Conservation (phyloP, 2,797 vertebrate genomes). For the Melanitta fusca region DNA sequence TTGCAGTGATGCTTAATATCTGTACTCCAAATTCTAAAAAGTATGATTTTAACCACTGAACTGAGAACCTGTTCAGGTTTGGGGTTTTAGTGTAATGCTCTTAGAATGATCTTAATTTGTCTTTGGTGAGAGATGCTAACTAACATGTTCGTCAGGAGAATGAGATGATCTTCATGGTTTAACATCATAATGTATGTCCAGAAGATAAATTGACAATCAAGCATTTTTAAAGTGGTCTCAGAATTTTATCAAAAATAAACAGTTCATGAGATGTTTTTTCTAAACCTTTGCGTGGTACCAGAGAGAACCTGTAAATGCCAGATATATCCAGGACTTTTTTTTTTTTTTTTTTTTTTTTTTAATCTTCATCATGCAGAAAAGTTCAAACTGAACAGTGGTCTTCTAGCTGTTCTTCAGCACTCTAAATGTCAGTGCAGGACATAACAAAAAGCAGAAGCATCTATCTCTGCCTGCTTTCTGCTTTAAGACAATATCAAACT, state of each 20-base stretch:
- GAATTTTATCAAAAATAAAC: not conserved
- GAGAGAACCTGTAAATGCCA: not conserved
- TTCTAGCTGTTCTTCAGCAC: not conserved
- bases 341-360: not conserved
- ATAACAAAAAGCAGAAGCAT: not conserved
- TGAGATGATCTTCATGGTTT: not conserved
- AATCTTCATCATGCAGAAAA: not conserved
- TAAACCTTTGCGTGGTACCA: not conserved
- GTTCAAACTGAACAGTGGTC: not conserved
- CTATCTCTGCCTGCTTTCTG: slow-evolving; percentile 13
- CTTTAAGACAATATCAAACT: slow-evolving; percentile 8
- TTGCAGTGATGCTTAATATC: not conserved
- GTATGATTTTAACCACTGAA: not conserved
- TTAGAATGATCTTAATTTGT: not conserved
- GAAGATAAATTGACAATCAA: not conserved
- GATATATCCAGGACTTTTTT: not conserved
- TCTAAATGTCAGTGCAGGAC: not conserved
- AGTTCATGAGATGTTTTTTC: not conserved
- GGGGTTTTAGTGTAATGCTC: not conserved
- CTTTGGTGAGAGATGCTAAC: not conserved
- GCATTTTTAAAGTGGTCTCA: not conserved
- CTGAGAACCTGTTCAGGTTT: not conserved
- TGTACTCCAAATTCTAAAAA: not conserved
- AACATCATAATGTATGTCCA: not conserved
- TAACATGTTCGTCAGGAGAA: not conserved